Conservation (phyloP, 2,113 vertebrate species). For the Dicaeum eximium region DNA sequence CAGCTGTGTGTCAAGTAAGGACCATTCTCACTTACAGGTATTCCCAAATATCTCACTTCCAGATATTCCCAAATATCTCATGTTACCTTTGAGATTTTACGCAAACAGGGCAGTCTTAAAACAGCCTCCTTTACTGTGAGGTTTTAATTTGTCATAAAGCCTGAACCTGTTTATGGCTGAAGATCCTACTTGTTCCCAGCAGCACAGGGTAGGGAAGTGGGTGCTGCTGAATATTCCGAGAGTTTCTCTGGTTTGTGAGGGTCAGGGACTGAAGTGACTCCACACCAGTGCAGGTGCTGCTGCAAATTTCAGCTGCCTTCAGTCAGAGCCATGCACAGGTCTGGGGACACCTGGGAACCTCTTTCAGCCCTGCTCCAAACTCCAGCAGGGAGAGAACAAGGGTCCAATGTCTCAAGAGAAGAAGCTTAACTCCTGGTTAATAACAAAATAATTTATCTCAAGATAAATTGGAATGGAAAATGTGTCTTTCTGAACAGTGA, state of each 20-base stretch:
- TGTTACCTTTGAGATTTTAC: neutral
- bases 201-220: too few species aligned
- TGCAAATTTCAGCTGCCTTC: neutral
- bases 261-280: neutral
- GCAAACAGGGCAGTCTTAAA: neutral
- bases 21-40: neutral
- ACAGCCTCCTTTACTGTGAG: neutral
- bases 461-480: neutral
- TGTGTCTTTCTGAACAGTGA: neutral
- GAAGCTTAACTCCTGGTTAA: neutral
- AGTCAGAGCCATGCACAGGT: neutral
- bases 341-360: too few species aligned
- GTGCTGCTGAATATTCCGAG: neutral
- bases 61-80: neutral
- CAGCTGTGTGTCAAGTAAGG: neutral
- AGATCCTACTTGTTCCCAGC: neutral
- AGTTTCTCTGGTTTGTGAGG: neutral
- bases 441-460: neutral
- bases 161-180: neutral
- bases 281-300: fast-evolving
- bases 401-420: too few species aligned
- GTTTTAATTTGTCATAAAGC: neutral
- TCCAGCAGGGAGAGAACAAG: neutral
- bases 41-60: neutral
- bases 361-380: neutral